Percentiles rank a stretch among this genome's conserved stretches.
Conservation (phyloP, 1,140 invertebrate genomes). For the Latrodectus geometricus region DNA sequence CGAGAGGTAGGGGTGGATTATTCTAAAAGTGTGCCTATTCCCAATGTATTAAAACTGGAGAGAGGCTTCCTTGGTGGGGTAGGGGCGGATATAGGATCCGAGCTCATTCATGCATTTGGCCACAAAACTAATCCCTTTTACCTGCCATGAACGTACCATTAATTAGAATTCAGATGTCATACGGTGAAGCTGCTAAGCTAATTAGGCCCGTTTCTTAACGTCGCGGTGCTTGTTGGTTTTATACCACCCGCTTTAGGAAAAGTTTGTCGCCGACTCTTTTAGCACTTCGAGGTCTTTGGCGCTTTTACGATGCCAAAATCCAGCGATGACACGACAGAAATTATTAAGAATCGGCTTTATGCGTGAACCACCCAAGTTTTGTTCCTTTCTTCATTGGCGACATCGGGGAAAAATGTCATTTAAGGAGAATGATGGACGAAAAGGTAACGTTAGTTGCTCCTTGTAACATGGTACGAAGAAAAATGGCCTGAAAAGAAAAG, state of each 20-base stretch:
- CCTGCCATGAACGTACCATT: slow-evolving; percentile 59
- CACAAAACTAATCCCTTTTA: slow-evolving; percentile 44
- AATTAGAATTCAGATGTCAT: slow-evolving; percentile 60
- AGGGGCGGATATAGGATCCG: slow-evolving; percentile 6
- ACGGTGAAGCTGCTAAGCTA: slow-evolving; percentile 35
- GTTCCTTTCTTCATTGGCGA: too few species aligned
- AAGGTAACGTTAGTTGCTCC: too few species aligned
- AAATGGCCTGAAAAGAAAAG: too few species aligned
- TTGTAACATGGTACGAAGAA: too few species aligned
- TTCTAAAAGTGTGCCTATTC: slow-evolving; percentile 1
- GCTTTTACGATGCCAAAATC: neutral
- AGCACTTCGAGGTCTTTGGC: neutral
- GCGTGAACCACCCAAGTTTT: too few species aligned
- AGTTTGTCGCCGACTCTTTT: neutral
- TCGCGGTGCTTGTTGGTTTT: neutral
- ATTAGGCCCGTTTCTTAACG: slow-evolving; percentile 55
- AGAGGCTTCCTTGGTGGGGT: slow-evolving; percentile 7
- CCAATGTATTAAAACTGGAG: slow-evolving; percentile 2
- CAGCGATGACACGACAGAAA: neutral
- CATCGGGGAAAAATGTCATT: too few species aligned
- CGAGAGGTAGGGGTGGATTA: neutral
- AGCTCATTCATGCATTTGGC: slow-evolving; percentile 42
- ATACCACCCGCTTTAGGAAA: neutral
- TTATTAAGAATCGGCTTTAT: neutral
- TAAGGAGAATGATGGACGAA: too few species aligned